Evolutionary conservation across 2,113 vertebrate genomes (phyloP), one percentile per base, ranked within the genome.

Genomic region (Microtus oregoni): DNA sequence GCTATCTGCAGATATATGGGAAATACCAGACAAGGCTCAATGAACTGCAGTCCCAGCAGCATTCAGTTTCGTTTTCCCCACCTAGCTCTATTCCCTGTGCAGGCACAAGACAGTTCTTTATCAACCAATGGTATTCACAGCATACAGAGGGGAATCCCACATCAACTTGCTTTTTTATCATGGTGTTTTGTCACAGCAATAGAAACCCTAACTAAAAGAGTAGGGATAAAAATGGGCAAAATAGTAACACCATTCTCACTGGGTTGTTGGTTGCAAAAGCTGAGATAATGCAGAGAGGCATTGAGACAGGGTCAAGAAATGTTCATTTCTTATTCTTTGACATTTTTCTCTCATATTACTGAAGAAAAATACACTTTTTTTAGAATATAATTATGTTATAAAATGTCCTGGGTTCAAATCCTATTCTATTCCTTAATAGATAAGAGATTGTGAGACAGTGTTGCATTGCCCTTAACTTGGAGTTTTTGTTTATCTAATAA

Each of bases 331-430:
- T 50, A 22, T 24, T 78, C 10, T 89, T 93, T 93, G 4, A 50
- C 6, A 78, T 32, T 91, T 92, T 73, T 7, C 17, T 52, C 17
- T 20, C 24, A 81, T 35, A 24, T 63, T 47, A 35, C 7, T 91
- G 6, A 17, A 24, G 67, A 86, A 1, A 85, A 2, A 2, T 41
- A 89, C 47, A 5, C 2, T 79, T 58, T 4, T 86, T 86, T 94
- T 35, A 44, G 24, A 91, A 86, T 13, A 65, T 3, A 41, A 17
- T 79, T 55, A 0, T 41, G 5, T 75, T 73, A 88, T 70, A 35
- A 96, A 87, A 82, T 79, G 12, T 78, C 20, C 8, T 90, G 32
- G 24, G 15, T 90, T 89, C 20, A 89, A 91, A 95, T 67, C 19
- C 41, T 89, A 72, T 26, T 70, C 13, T 61, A 9, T 15, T 65